phyloP scores from a whole-genome alignment of 2,797 vertebrate genomes.

The Betta splendens region DNA sequence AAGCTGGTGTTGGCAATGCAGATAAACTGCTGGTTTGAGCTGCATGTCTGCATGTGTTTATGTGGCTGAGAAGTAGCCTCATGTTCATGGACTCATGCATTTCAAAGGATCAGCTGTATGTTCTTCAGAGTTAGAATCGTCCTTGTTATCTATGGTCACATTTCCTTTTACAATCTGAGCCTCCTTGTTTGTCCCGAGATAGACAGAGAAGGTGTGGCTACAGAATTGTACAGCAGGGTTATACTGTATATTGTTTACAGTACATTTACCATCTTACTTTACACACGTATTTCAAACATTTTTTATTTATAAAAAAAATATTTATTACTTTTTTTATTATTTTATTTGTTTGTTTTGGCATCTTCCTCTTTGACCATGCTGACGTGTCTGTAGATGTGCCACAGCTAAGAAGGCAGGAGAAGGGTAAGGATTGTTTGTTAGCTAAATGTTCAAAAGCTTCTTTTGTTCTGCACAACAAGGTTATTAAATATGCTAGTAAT shows the following conservation, averaged over 20 bases:
- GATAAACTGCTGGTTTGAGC: conserved; percentile 36
- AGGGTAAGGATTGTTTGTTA: conserved; percentile 50
- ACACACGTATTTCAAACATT: conserved; percentile 16
- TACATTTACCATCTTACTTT: conserved; percentile 24
- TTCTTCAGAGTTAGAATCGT: neutral
- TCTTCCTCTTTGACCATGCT: neutral
- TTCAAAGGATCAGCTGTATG: neutral
- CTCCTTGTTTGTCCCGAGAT: conserved; percentile 12
- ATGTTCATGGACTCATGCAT: neutral
- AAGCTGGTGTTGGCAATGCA: conserved; percentile 36
- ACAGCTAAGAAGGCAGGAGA: neutral
- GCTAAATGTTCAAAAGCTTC: no score
- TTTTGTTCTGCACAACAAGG: no score
- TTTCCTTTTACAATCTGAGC: neutral
- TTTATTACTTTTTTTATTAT: conserved; percentile 8
- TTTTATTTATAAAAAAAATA: no score
- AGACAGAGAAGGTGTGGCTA: conserved; percentile 36
- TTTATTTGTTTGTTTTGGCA: conserved; percentile 1
- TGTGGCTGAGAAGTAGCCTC: neutral
- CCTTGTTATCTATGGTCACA: neutral
- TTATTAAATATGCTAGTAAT: no score
- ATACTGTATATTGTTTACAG: neutral
- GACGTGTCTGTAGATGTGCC: neutral
- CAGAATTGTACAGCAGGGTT: conserved; percentile 8
- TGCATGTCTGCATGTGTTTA: neutral